phyloP scores from a whole-genome alignment of 2,888 invertebrate species.

The Sarcophaga rosellei region DNA sequence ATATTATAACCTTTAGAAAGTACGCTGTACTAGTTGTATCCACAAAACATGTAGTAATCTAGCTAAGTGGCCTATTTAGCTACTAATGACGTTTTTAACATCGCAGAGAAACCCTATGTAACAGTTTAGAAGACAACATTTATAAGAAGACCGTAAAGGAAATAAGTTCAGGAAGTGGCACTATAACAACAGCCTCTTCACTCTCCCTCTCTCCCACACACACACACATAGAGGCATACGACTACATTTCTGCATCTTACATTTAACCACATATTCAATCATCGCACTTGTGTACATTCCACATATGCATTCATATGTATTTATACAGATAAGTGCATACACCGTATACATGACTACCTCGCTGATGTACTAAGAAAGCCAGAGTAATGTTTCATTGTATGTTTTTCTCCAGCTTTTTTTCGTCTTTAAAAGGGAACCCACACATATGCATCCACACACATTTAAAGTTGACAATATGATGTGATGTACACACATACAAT shows the following conservation, averaged over 20 bases:
- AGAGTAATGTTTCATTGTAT: neutral
- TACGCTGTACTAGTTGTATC: too few species aligned
- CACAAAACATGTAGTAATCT: too few species aligned
- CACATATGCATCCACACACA: neutral
- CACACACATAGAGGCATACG: neutral
- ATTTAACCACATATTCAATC: neutral
- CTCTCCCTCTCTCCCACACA: neutral
- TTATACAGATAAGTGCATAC: neutral
- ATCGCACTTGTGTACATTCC: neutral
- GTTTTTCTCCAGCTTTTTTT: neutral
- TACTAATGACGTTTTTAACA: neutral
- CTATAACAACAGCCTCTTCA: conserved; percentile 54
- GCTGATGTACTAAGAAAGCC: conserved; percentile 26
- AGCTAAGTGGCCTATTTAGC: too few species aligned
- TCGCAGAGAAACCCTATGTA: neutral
- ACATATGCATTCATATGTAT: conserved; percentile 10
- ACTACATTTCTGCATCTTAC: neutral
- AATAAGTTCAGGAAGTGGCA: conserved; percentile 67
- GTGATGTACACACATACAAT: neutral
- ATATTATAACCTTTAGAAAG: too few species aligned
- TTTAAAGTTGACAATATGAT: neutral
- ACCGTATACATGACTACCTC: neutral
- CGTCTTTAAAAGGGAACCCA: conserved; percentile 18
- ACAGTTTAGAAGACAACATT: conserved; percentile 30
- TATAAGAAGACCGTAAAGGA: conserved; percentile 62